These are phyloP conservation scores for Adelognathus sp. DNA, from an alignment of 2,888 invertebrate genomes.

Conservation along the genomic window DNA sequence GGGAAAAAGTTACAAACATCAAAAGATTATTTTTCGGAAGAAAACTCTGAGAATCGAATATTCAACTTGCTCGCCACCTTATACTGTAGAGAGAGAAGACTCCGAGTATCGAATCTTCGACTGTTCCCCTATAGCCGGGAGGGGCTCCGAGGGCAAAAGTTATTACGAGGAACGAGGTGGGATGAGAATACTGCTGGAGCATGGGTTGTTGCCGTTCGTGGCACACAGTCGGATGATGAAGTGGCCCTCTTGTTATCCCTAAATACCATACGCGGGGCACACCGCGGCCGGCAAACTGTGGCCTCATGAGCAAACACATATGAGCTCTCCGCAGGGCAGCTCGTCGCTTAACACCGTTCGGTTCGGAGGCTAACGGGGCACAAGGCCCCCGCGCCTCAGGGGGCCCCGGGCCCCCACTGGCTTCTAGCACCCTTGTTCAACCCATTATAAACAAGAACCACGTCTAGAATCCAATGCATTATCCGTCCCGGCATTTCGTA, in stretches of 20 bases:
- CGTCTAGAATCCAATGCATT: constrained; percentile 76
- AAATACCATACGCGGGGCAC: constrained; percentile 73
- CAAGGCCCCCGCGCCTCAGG: constrained; percentile 77
- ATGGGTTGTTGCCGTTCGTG: constrained; percentile 36
- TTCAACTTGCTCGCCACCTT: too few species aligned
- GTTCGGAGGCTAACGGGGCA: constrained; percentile 75
- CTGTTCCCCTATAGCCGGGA: too few species aligned
- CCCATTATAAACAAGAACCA: constrained; percentile 80
- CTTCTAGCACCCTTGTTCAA: constrained; percentile 80
- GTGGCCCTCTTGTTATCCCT: constrained; percentile 80
- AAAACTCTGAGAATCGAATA: too few species aligned
- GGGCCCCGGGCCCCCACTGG: constrained; percentile 78
- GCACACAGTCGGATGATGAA: constrained; percentile 74
- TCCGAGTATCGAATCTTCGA: too few species aligned
- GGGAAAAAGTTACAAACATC: too few species aligned
- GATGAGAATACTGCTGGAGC: constrained; percentile 23
- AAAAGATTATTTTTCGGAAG: too few species aligned
- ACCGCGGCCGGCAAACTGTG: constrained; percentile 62
- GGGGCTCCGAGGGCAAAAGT: constrained; percentile 15
- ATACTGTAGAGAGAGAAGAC: too few species aligned
- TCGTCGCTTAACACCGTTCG: constrained; percentile 56
- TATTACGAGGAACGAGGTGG: constrained; percentile 31
- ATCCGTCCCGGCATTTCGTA: constrained; percentile 68
- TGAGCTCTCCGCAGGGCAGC: constrained; percentile 49
- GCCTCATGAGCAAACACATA: constrained; percentile 79